Percentiles rank a stretch among this genome's conserved stretches.
Evolutionary conservation across 2,113 vertebrate genomes (phyloP).

Genomic region (Megatriorchis doriae): DNA sequence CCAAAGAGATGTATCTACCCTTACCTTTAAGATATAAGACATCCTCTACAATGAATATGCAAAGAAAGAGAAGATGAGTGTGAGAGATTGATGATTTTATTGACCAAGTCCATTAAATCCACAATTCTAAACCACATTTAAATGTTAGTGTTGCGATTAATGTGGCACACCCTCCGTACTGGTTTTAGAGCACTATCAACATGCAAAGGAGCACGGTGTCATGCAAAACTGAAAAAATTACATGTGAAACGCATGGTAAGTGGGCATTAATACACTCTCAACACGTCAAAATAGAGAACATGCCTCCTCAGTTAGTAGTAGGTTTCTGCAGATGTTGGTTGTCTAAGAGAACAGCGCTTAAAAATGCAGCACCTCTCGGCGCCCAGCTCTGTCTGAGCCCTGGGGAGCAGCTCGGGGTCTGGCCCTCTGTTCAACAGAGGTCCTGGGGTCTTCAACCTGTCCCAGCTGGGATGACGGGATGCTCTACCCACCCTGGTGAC

Average conservation of each 20-base stretch:
- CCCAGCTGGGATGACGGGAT: background rate
- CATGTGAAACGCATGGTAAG: slow-evolving; percentile 25
- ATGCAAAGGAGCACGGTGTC: slow-evolving; percentile 67
- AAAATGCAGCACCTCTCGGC: background rate
- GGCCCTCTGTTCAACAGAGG: background rate
- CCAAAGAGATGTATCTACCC: slow-evolving; percentile 78
- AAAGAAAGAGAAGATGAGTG: slow-evolving; percentile 87
- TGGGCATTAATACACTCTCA: slow-evolving; percentile 54
- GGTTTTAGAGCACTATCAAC: slow-evolving; percentile 61
- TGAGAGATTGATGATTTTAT: slow-evolving; percentile 80
- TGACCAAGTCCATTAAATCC: slow-evolving; percentile 70
- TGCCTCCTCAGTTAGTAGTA: slow-evolving; percentile 61
- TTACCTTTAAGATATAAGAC: slow-evolving; percentile 99
- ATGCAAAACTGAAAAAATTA: slow-evolving; percentile 65
- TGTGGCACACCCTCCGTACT: slow-evolving; percentile 40
- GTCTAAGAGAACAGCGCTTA: background rate
- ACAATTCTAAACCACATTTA: slow-evolving; percentile 68
- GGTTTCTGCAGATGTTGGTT: slow-evolving; percentile 7
- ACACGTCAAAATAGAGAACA: slow-evolving; percentile 47
- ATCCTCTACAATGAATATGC: slow-evolving; percentile 96
- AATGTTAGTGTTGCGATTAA: slow-evolving; percentile 72
- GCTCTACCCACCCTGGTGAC: background rate
- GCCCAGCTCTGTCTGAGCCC: background rate
- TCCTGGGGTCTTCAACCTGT: background rate
- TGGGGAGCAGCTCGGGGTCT: background rate